Percentiles rank a stretch among this genome's conserved stretches.
Evolutionary conservation across 1,140 invertebrate species (phyloP).

Genomic region (Tetramorium parvispinum): DNA sequence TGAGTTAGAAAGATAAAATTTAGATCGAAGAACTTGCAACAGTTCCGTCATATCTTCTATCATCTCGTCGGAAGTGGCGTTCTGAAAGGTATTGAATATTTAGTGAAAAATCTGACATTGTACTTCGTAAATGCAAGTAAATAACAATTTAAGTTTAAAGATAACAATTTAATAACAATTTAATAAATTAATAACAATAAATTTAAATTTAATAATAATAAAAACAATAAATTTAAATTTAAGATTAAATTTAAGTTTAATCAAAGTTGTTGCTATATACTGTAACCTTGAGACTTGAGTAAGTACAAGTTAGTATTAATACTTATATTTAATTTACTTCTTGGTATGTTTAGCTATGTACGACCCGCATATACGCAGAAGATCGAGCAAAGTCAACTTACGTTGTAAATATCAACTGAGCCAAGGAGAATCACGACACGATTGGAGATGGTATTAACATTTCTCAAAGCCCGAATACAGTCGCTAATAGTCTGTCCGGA

Average conservation of each 20-base stretch:
- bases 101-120: not conserved
- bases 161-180: too few species aligned
- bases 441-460: conserved; percentile 63
- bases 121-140: not conserved
- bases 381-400: not conserved
- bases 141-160: too few species aligned
- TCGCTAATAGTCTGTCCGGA: conserved; percentile 71
- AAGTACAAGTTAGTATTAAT: not conserved
- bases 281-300: not conserved
- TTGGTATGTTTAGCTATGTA: not conserved
- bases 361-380: not conserved
- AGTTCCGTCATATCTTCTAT: conserved; percentile 66
- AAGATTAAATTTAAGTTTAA: not conserved
- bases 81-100: conserved; percentile 49
- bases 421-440: conserved; percentile 70
- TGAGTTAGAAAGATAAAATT: conserved; percentile 59
- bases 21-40: conserved; percentile 51
- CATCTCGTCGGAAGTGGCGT: conserved; percentile 56
- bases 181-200: too few species aligned
- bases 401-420: conserved; percentile 70
- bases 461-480: conserved; percentile 58
- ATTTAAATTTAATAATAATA: too few species aligned
- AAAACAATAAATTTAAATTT: too few species aligned
- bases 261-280: not conserved
- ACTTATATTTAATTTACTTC: not conserved